Percentiles rank a stretch among this genome's conserved stretches.
phyloP scores from a whole-genome alignment of 1,140 invertebrate species.

The Hetaerina americana region DNA sequence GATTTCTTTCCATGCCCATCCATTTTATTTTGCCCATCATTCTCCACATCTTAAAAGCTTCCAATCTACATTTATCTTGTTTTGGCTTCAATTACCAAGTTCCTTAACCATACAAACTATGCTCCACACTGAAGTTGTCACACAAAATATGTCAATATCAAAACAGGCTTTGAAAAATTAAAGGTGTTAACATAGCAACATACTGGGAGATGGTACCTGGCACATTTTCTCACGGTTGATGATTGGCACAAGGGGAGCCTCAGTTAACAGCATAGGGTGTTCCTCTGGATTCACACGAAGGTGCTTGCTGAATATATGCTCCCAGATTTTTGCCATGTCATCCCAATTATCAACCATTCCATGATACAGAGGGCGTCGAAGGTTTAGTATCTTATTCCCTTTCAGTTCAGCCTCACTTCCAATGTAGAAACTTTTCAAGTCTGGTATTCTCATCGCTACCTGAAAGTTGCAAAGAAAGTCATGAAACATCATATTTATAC shows the following conservation, averaged over 20 bases:
- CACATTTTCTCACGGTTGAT: conserved; percentile 66
- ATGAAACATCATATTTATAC: too few species aligned
- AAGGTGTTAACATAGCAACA: conserved; percentile 23
- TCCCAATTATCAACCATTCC: conserved; percentile 95
- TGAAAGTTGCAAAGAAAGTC: too few species aligned
- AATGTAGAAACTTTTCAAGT: conserved; percentile 79
- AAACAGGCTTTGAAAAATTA: too few species aligned
- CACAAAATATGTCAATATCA: too few species aligned
- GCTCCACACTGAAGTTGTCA: too few species aligned
- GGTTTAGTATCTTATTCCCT: conserved; percentile 68
- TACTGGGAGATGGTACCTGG: conserved; percentile 23
- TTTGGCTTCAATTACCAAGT: too few species aligned
- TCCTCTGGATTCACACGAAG: conserved; percentile 87
- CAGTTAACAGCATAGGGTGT: conserved; percentile 81
- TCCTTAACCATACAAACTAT: too few species aligned
- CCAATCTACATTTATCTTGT: too few species aligned
- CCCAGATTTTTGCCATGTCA: conserved; percentile 97
- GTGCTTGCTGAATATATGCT: conserved; percentile 91
- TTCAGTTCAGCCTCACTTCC: conserved; percentile 89
- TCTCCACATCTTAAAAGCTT: too few species aligned
- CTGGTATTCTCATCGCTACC: conserved; percentile 21
- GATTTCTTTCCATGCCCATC: too few species aligned
- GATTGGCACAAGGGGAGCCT: conserved; percentile 85
- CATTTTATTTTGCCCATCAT: too few species aligned
- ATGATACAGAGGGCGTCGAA: conserved; percentile 90